Base-by-base conservation (phyloP, 2,113 vertebrate species). In the Merops nubicus region DNA sequence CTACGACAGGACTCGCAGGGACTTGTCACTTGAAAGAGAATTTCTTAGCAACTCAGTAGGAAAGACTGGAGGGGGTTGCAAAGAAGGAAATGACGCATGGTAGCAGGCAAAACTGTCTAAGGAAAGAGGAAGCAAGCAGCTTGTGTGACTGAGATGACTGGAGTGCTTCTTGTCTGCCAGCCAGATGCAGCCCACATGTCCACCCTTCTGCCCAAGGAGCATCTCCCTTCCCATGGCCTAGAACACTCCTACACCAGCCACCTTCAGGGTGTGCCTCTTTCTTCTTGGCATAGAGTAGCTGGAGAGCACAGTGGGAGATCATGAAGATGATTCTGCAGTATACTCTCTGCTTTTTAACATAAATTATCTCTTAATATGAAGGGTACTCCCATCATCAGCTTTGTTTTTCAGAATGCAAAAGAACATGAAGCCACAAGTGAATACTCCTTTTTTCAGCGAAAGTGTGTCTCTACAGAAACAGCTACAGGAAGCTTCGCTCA, bases 21-120 rank as follows among this genome's bases (percentile, higher is more conserved):
- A 7, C 42, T 65, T 84, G 73, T 89, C 86, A 91, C 60, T 78
- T 95, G 26, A 93, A 93, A 91, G n/a, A 74, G 60, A 83, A 86
- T 92, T 92, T 87, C 29, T 88, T 33, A 77, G 18, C 10, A 9
- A 29, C 63, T 91, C 47, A 29, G 34, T 51, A 57, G 43, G 33
- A 57, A 92, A 89, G 29, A 88, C 13, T 34, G 12, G 8, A 43
- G 3, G 7, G 3, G 4, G 21, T 17, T 6, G 8, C 17, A 85
- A 19, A 60, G 38, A 36, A 11, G 29, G 18, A 57, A 78, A 75
- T 1, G 1, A 75, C 17, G 67, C 12, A 47, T 25, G 63, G 31
- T 8, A 57, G 40, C 16, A 74, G 45, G 57, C 11, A 84, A 70
- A 78, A 50, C 18, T 25, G 16, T 48, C 64, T n/a, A 76, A 86